Percentiles rank a stretch among this genome's conserved stretches.
These are phyloP conservation scores for Ostrea denselamellosa DNA, from an alignment of 1,140 invertebrate species.

Conservation along the genomic window DNA sequence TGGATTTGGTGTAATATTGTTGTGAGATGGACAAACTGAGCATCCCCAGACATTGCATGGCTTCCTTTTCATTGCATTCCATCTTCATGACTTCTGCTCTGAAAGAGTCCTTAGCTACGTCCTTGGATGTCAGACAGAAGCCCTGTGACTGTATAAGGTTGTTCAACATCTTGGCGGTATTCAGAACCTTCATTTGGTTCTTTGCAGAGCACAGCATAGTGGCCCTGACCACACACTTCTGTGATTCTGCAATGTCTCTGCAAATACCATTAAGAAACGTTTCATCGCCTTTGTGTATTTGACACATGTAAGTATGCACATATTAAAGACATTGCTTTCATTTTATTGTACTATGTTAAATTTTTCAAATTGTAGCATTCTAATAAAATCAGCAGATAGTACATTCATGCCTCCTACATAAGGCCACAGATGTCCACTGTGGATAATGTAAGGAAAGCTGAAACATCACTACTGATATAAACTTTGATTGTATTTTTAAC, in stretches of 20 bases:
- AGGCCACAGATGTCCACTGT: no score
- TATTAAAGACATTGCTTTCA: no score
- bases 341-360: no score
- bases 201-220: constrained; percentile 43
- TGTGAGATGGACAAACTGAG: constrained; percentile 42
- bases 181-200: constrained; percentile 21
- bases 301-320: no score
- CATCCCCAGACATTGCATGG: constrained; percentile 50
- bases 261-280: neutral
- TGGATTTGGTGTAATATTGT: neutral
- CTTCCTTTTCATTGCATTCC: constrained; percentile 39
- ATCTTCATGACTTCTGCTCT: constrained; percentile 8
- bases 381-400: no score
- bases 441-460: no score
- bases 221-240: constrained; percentile 38
- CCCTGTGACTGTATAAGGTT: constrained; percentile 30
- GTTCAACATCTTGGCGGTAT: constrained; percentile 16
- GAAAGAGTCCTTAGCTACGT: neutral
- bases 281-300: no score
- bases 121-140: constrained; percentile 26
- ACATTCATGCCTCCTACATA: no score
- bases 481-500: neutral
- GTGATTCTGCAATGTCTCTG: neutral
- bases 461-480: no score
- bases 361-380: no score